Base-by-base conservation (phyloP, 92 coral and sea anemone genomes). In the Actinernus sp. region DNA sequence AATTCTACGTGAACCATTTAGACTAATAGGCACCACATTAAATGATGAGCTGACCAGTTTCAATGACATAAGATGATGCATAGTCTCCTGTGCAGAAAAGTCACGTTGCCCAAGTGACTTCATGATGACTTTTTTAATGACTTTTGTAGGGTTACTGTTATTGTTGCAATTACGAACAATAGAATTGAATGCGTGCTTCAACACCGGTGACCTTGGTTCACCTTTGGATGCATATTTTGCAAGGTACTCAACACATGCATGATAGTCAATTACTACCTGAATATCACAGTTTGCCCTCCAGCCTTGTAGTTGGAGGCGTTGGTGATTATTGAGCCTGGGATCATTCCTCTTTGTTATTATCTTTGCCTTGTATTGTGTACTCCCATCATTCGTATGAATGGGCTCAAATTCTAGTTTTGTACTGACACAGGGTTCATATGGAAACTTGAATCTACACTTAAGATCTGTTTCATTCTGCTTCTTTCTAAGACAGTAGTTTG, bases 391-490 rank as follows among this genome's bases (percentile, higher is more conserved):
- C 27, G 73, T 45, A 65, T 83, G 63, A 69, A 76, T 71, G 5
- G 73, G 80, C 26, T 84, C 85, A 84, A 84, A 77, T 38, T 68
- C 74, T 23, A 84, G 74, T 56, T 43, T 63, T 33, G 90, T 77
- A 32, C 52, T 78, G 0, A 27, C 26, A 37, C 81, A 76, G 39
- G 68, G 64, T 49, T 78, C 59, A 78, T 78, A 47, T 62, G 91
- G 86, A 62, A 70, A 78, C 16, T 85, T 71, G 72, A 85, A 85
- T 52, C 91, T 65, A 53, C 91, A 85, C 50, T 64, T 73, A 23
- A 80, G 41, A 21, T 86, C 58, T 54, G 76, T 45, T 63, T 85
- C 74, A 55, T 61, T 73, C 40, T 61, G 64, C 32, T 55, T 83
- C 31, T 45, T 68, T 76, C 76, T 68, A 37, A 83, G 78, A 63